phyloP scores from a whole-genome alignment of 2,888 invertebrate genomes.

The Axea sp. region DNA sequence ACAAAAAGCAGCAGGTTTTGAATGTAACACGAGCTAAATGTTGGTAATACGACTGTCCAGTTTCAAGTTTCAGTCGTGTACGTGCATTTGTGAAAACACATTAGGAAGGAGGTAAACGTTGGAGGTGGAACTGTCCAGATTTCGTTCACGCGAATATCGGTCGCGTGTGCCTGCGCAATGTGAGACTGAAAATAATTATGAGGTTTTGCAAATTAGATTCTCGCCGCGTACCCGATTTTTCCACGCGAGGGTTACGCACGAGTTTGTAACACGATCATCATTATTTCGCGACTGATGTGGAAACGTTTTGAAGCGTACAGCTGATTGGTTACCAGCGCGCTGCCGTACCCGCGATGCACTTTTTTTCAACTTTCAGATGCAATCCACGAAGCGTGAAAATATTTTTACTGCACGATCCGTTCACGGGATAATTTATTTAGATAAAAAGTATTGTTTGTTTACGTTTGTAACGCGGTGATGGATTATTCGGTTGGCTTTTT shows the following conservation, averaged over 20 bases:
- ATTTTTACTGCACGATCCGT: too few relatives aligned
- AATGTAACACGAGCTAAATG: slow-evolving; percentile 51
- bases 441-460: too few relatives aligned
- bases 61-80: slow-evolving; percentile 48
- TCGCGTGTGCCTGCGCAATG: slow-evolving; percentile 28
- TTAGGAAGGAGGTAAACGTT: slow-evolving; percentile 33
- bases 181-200: slow-evolving; percentile 38
- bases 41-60: slow-evolving; percentile 49
- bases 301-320: slow-evolving; percentile 30
- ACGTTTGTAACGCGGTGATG: too few relatives aligned
- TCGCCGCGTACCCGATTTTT: neutral
- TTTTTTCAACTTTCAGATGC: too few relatives aligned
- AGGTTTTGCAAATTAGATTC: slow-evolving; percentile 7
- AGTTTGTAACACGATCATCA: slow-evolving; percentile 26
- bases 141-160: slow-evolving; percentile 36
- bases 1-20: too few relatives aligned
- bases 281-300: slow-evolving; percentile 48
- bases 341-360: too few relatives aligned
- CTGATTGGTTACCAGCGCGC: too few relatives aligned
- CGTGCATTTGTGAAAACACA: slow-evolving; percentile 44
- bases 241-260: neutral
- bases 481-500: too few relatives aligned
- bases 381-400: too few relatives aligned
- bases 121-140: slow-evolving; percentile 37
- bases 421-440: too few relatives aligned